Percentiles rank a stretch among this genome's conserved stretches.
Evolutionary conservation across 2,797 vertebrate genomes (phyloP).

Genomic region (Picus viridis): DNA sequence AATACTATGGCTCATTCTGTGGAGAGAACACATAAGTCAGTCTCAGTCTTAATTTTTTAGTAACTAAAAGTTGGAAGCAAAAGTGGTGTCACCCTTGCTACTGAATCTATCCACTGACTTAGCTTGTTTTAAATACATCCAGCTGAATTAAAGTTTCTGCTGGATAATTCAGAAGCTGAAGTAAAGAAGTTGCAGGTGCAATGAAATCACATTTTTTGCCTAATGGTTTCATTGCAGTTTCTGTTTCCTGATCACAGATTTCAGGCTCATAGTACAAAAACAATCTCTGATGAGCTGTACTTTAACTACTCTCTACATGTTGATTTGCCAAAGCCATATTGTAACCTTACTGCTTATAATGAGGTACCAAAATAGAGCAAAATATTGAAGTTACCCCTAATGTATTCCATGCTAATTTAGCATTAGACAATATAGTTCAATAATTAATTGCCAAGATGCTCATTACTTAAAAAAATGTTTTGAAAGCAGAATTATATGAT

Average conservation of each 20-base stretch:
- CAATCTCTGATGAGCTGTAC: not conserved
- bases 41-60: slow-evolving; percentile 42
- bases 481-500: not conserved
- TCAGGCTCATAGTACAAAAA: not conserved
- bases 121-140: not conserved
- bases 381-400: not conserved
- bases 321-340: not conserved
- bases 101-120: not conserved
- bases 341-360: not conserved
- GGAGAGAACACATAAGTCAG: slow-evolving; percentile 26
- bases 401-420: not conserved
- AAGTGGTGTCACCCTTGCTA: not conserved
- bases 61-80: not conserved
- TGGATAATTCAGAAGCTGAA: not conserved
- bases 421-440: not conserved
- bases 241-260: not conserved
- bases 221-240: not conserved
- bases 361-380: not conserved
- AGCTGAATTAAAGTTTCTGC: not conserved
- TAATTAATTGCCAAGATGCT: not conserved
- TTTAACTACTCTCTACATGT: not conserved
- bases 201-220: not conserved
- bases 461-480: not conserved
- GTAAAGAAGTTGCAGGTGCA: not conserved
- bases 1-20: slow-evolving; percentile 32